Evolutionary conservation across 2,797 vertebrate species (phyloP), one percentile per base, ranked within the genome.

Genomic region (Premnoplex brunnescens): DNA sequence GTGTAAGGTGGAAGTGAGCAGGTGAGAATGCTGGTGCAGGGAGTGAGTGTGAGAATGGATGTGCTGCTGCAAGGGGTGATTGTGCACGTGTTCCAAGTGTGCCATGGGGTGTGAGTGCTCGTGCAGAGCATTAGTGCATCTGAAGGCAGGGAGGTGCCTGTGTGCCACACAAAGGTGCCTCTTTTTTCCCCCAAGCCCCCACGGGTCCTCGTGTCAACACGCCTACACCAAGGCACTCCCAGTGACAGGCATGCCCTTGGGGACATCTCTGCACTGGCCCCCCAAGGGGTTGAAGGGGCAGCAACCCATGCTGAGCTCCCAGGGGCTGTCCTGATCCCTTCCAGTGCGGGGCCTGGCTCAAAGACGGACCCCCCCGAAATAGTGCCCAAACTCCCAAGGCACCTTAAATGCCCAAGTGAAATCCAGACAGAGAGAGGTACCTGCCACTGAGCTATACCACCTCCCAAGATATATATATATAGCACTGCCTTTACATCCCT

Each of bases 211-310:
- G 17, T 30, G 32, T 34, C 63, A 44, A 2, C 12, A 39, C 13
- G 9, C 43, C 18, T 32, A 26, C 54, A 24, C 12, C 39, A 13
- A 17, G 12, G 32, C 5, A 13, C 15, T n/a, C 28, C 37, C 17
- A 14, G 66, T 28, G 17, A 24, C 52, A 37, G 46, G 24, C 0
- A 0, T 59, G 32, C 32, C 32, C 36, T 23, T 0, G 0, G 37
- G 19, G 11, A 55, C 14, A 44, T 23, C 30, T 14, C 20, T 9
- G 18, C 5, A 18, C 28, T 32, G 51, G 17, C 51, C 51, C 18
- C 28, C 51, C 11, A 32, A 32, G 18, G 51, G 28, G 28, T 20
- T n/a, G 26, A 32, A 60, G 48, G 63, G 14, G 6, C 55, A 51
- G 52, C 12, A 74, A 16, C 15, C 51, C 13, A 10, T 12, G 2